Conservation (phyloP, 64 coral and sea anemone genomes). For the Actinia tenebrosa region DNA sequence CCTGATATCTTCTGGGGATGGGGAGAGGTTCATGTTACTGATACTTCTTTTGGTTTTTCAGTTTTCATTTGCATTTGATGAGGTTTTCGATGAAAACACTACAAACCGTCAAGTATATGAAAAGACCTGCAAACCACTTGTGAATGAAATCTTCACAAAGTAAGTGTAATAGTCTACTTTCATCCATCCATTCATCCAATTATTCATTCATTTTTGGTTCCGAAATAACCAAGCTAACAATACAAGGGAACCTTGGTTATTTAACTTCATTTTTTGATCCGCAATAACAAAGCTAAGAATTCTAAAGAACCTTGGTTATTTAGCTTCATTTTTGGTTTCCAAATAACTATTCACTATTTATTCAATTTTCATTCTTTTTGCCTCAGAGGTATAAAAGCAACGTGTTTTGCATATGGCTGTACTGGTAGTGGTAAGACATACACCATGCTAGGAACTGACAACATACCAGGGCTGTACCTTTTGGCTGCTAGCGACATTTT, state of each 20-base stretch:
- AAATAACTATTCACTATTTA: background rate
- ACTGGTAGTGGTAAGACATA: constrained; percentile 86
- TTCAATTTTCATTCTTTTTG: background rate
- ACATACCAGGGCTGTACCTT: constrained; percentile 69
- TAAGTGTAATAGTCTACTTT: background rate
- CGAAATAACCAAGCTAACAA: too few relatives aligned
- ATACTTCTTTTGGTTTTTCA: background rate
- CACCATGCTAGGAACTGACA: constrained; percentile 88
- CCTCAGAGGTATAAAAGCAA: constrained; percentile 58
- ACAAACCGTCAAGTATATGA: constrained; percentile 60
- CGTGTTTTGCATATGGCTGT: constrained; percentile 87
- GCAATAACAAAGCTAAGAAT: too few relatives aligned
- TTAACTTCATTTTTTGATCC: too few relatives aligned
- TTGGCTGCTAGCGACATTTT: constrained; percentile 82
- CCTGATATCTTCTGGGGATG: too few relatives aligned
- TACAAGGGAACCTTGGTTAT: too few relatives aligned
- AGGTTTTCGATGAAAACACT: constrained; percentile 71
- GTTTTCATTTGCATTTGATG: constrained; percentile 84
- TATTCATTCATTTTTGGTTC: background rate
- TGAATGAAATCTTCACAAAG: constrained; percentile 78
- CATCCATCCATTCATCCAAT: background rate
- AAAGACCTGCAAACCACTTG: constrained; percentile 65
- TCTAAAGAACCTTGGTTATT: too few relatives aligned
- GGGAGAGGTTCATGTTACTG: too few relatives aligned
- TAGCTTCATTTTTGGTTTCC: too few relatives aligned